Conservation (phyloP, 1,140 invertebrate genomes). For the Pomacea maculata region DNA sequence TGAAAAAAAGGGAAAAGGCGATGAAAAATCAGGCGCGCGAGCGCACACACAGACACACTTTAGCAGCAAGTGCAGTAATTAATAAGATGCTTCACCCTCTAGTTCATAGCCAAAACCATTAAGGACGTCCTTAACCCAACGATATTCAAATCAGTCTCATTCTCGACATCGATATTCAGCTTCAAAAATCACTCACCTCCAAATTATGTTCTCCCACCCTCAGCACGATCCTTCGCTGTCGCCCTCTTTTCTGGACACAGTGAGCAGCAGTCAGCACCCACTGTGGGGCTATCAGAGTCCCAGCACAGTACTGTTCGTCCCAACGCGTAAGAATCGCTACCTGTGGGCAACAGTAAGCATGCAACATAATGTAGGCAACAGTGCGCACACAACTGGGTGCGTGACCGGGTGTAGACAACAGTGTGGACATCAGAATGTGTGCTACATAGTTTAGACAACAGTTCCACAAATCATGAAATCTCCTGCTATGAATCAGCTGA, state of each 20-base stretch:
- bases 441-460: not conserved
- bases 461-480: not conserved
- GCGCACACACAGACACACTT: not conserved
- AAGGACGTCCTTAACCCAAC: not conserved
- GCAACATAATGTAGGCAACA: not conserved
- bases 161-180: not conserved
- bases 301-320: constrained; percentile 87
- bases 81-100: no score
- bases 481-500: not conserved
- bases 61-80: not conserved
- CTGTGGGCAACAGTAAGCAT: constrained; percentile 65
- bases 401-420: no score
- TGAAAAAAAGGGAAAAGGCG: not conserved
- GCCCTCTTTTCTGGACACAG: constrained; percentile 75
- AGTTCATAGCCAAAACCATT: not conserved
- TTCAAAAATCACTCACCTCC: constrained; percentile 10
- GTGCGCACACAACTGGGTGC: no score
- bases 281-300: constrained; percentile 82
- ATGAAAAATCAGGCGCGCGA: not conserved
- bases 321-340: constrained; percentile 86
- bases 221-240: constrained; percentile 75
- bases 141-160: not conserved
- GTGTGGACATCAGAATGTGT: constrained; percentile 65
- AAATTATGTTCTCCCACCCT: constrained; percentile 87
- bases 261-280: constrained; percentile 94